Evolutionary conservation across 2,797 vertebrate species (phyloP), one percentile per base, ranked within the genome.

Genomic region (Sebastes aleutianus): DNA sequence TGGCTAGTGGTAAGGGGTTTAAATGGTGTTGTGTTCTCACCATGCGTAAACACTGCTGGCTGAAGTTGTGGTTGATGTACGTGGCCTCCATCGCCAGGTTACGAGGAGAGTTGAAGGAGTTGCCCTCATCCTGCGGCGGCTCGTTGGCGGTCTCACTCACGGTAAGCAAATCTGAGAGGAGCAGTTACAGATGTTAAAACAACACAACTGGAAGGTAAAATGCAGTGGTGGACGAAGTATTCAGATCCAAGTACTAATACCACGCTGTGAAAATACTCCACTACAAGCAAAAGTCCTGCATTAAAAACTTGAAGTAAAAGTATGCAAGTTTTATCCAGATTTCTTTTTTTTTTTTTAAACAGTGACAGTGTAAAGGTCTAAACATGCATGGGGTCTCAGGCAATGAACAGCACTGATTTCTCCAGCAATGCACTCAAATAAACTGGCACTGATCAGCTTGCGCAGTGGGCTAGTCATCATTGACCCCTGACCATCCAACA

Each of bases 11-110:
- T 5, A 3, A 16, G 3, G 24, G 22, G 39, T 31, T 47, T 8
- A 62, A 14, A 8, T 2, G 0, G 9, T 7, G 22, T 36, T 11
- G 13, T 0, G 2, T 2, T 10, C 90, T 47, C 87, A 99, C 99
- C 96, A 98, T 97, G 81, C 97, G 96, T 85, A 99, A 91, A 88
- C 99, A 99, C 92, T 99, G 99, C 96, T 99, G 99, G 85, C 98
- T 99, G 94, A 99, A 99, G 94, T 99, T 99, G 93, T 99, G 98
- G 94, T 99, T 99, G 96, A 99, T 99, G 95, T 99, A 99, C 0
- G 99, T 99, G 4, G 99, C 99, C 89, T 99, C 98, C 98, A 99
- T 99, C 8, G 99, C 99, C 91, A 99, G 94, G 91, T 99, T 99
- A 39, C 99, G 96, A 0, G 98, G 98, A 0, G 98, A 99, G 93